Base-by-base conservation (phyloP, 1,140 invertebrate species). In the Cherax destructor region DNA sequence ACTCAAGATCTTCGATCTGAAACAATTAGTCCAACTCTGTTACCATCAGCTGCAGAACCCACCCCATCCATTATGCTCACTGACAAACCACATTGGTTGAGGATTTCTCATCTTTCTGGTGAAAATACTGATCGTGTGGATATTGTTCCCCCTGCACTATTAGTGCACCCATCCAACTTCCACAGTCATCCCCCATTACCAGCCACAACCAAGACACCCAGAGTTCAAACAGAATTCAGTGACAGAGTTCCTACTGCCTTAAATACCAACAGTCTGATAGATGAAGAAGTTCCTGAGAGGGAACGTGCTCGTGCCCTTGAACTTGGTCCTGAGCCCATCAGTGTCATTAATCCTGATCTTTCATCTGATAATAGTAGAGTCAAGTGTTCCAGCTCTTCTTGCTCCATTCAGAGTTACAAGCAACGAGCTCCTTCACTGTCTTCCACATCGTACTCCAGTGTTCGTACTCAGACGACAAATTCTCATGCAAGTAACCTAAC, bases 221-320 rank as follows among this genome's bases (percentile, higher is more conserved):
- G n/a, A 1, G 13, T 61, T 30, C 10, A 30, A 10, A 24, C 80
- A 59, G 52, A 61, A 16, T 16, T 79, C 77, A 56, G 50, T 21
- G 18, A 49, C 21, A 11, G 50, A 13, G 47, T 50, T 49, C 47
- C 77, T 49, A 16, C 49, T 2, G 16, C 52, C 76, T 78, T 78
- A 13, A 61, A 88, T n/a, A 90, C 84, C 91, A 93, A 93, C 87
- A 93, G 92, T 50, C 76, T 93, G 11, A 86, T 93, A 30, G 92
- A 93, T 92, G 92, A 91, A 13, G 90, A 93, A 81, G 83, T 93
- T 77, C 91, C 91, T 18, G 79, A 87, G 16, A 81, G 88, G 69
- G 92, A 93, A n/a, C 69, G 91, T 24, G 92, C 92, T 1, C 91
- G 92, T 11, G 91, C 92, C 50, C 86, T 93, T 41, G 50, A 74